Percentiles rank a stretch among this genome's conserved stretches.
phyloP scores from a whole-genome alignment of 2,113 vertebrate species.

The Oenanthe melanoleuca region DNA sequence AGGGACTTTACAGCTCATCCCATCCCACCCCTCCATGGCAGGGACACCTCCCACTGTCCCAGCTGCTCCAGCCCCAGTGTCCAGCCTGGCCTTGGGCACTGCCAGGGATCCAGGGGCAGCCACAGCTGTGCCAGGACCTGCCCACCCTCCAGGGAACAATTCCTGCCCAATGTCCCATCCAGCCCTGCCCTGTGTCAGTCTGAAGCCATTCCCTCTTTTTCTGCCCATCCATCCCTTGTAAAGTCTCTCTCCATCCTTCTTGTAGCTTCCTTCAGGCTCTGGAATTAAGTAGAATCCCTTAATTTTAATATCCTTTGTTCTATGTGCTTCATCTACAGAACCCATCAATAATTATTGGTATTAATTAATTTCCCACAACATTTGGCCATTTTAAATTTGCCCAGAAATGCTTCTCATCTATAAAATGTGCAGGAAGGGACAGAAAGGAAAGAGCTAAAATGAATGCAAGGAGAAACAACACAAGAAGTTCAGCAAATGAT shows the following conservation, averaged over 20 bases:
- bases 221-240: neutral
- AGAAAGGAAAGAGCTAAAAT: neutral
- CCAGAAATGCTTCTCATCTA: neutral
- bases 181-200: accelerated
- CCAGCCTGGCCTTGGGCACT: neutral
- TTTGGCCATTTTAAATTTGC: neutral
- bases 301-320: neutral
- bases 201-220: neutral
- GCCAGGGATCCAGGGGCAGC: neutral
- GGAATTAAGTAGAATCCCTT: neutral
- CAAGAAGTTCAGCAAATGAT: neutral
- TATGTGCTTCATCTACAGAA: neutral
- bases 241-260: neutral
- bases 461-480: neutral
- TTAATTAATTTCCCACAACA: neutral
- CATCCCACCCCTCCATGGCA: too few species aligned
- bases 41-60: neutral
- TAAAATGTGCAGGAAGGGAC: neutral
- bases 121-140: neutral
- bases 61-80: neutral
- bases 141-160: neutral
- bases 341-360: neutral
- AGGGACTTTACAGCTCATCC: neutral
- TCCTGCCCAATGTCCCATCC: too few species aligned
- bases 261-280: neutral